Evolutionary conservation across 2,113 vertebrate genomes (phyloP).

Genomic region (Cathartes aura): DNA sequence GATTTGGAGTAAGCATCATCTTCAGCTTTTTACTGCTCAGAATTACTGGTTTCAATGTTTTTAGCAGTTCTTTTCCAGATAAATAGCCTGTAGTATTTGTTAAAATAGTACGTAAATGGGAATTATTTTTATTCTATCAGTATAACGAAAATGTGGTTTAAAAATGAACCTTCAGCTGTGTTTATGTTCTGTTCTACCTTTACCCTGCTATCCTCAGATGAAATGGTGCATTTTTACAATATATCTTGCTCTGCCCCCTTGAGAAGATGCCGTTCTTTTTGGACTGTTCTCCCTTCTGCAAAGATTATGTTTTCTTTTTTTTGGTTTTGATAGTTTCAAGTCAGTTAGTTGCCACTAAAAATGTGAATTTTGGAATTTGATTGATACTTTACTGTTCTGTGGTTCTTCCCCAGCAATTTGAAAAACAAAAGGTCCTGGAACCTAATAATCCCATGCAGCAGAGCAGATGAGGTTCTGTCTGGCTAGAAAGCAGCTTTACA

Average conservation of each 20-base stretch:
- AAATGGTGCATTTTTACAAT: neutral
- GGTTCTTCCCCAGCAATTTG: neutral
- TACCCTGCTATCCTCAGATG: neutral
- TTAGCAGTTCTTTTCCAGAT: neutral
- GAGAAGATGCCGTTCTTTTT: neutral
- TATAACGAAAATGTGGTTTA: neutral
- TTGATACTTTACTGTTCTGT: neutral
- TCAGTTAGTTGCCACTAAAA: neutral
- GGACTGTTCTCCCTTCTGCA: neutral
- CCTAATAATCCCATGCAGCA: neutral
- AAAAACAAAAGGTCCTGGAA: neutral
- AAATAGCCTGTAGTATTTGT: neutral
- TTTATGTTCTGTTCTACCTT: neutral
- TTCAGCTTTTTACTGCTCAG: neutral
- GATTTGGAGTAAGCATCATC: neutral
- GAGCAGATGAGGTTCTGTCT: neutral
- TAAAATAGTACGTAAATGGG: neutral
- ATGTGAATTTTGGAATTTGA: neutral
- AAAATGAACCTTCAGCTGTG: neutral
- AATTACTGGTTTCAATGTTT: neutral
- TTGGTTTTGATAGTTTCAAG: neutral
- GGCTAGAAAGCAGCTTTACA: neutral
- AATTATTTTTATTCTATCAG: neutral
- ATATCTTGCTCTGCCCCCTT: neutral
- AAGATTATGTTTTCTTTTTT: neutral